phyloP scores from a whole-genome alignment of 2,113 vertebrate genomes.

The Corythornis vintsioides region DNA sequence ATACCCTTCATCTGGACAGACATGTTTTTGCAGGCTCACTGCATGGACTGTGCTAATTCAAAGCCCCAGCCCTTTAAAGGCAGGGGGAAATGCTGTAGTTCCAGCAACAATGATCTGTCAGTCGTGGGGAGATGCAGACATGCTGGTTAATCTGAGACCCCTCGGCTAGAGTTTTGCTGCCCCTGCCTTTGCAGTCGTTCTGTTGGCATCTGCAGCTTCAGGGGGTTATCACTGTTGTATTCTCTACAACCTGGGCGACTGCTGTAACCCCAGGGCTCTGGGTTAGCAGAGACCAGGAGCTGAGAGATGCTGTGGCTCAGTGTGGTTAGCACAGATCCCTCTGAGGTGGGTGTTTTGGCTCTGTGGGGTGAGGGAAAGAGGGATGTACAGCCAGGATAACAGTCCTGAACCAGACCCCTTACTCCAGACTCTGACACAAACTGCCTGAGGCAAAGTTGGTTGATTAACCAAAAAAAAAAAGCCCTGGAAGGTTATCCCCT shows the following conservation, averaged over 20 bases:
- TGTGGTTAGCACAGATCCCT: not conserved
- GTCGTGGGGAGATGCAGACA: conserved; percentile 25
- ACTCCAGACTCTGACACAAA: not conserved
- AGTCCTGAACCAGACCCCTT: not conserved
- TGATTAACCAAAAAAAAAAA: not conserved
- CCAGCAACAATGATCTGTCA: not conserved
- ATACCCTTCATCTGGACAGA: conserved; percentile 41
- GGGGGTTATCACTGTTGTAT: not conserved
- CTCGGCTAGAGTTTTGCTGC: conserved; percentile 39
- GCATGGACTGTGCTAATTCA: conserved; percentile 44
- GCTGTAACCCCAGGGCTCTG: not conserved
- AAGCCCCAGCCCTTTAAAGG: conserved; percentile 49
- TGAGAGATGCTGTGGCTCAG: not conserved
- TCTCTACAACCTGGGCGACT: not conserved
- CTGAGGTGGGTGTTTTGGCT: not conserved
- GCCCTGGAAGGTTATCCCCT: not conserved
- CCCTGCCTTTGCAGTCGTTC: conserved; percentile 24
- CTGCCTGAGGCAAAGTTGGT: not conserved
- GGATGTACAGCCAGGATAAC: not conserved
- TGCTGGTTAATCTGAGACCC: conserved; percentile 20
- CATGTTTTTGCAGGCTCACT: conserved; percentile 48
- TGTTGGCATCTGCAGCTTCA: conserved; percentile 18
- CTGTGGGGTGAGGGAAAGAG: not conserved
- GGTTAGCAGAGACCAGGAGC: not conserved
- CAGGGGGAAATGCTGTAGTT: conserved; percentile 1